A percentile compares a stretch with the other conserved stretches of the same genome.
Evolutionary conservation across 2,113 vertebrate species (phyloP).

Genomic region (Acanthochromis polyacanthus): DNA sequence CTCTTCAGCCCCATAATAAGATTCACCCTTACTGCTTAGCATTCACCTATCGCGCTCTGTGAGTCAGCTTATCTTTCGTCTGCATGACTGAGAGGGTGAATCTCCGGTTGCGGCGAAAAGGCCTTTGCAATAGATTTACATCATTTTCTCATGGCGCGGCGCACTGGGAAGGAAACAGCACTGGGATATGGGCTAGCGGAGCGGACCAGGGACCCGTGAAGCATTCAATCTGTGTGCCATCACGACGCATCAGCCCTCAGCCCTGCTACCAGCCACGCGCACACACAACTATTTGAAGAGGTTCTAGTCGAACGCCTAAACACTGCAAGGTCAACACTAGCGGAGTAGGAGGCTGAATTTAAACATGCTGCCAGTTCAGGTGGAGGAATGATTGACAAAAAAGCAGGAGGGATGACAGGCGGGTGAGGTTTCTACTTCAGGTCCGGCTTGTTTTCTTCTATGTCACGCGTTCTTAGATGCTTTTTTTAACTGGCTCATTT

Average conservation of each 20-base stretch:
- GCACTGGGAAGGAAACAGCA: conserved; percentile 4
- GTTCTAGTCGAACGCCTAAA: conserved; percentile 60
- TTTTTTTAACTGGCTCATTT: background rate
- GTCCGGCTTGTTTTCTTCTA: background rate
- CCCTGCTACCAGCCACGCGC: conserved; percentile 9
- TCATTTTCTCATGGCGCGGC: conserved; percentile 49
- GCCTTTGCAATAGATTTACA: conserved; percentile 71
- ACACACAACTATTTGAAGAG: conserved; percentile 49
- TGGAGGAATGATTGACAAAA: conserved; percentile 15
- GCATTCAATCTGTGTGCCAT: conserved; percentile 63
- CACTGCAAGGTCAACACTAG: conserved; percentile 66
- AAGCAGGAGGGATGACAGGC: conserved; percentile 3
- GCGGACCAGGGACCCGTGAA: conserved; percentile 47
- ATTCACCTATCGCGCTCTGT: conserved; percentile 68
- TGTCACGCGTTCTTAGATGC: background rate
- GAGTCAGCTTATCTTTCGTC: conserved; percentile 74
- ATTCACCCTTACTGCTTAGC: conserved; percentile 61
- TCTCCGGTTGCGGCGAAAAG: conserved; percentile 50
- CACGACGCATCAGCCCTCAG: conserved; percentile 58
- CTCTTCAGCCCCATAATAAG: conserved; percentile 52
- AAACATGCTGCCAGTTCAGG: conserved; percentile 40
- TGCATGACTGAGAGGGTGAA: conserved; percentile 57
- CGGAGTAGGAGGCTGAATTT: conserved; percentile 43
- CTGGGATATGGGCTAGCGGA: conserved; percentile 30
- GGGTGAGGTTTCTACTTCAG: background rate